Evolutionary conservation across 2,113 vertebrate genomes (phyloP), one percentile per base, ranked within the genome.

Genomic region (Stegastes partitus): DNA sequence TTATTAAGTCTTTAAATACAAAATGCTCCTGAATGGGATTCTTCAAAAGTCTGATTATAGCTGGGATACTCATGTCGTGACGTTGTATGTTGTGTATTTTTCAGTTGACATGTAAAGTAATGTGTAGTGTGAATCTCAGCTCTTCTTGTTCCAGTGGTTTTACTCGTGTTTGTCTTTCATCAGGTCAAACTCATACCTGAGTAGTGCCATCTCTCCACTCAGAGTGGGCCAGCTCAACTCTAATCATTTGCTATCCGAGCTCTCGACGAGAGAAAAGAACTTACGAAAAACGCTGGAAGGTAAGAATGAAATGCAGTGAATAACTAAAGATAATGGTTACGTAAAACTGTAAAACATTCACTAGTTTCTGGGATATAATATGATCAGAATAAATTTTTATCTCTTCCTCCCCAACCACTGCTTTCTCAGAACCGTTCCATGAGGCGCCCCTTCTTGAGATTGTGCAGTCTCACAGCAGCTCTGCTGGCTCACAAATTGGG

Each of bases 141-240:
- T 19, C 1, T 49, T 74, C 3, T 53, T 18, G 26, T 68, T 26
- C 21, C 50, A 0, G 22, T 16, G 45, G 2, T 51, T 49, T 68
- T 44, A 15, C 18, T 19, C 56, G 26, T 55, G 3, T 57, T 15
- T 69, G 1, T 19, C 12, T 55, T 68, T 70, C 82, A 80, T 57
- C 86, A 99, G 98, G 95, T 97, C 96, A 73, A 96, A 97, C 89
- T 96, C 94, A 74, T 97, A 96, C 88, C 95, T 97, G 2, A 96
- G 94, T 86, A 95, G 93, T 87, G 94, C 94, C 79, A 93, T 98
- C 69, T 96, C 97, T 73, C 95, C 96, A 31, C 94, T 97, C 69
- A 96, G 96, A 94, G 96, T 98, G 0, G 96, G 98, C 74, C 96
- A 99, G 86, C 95, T 99, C 90, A 98, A 96, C 93, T 97, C 96